Evolutionary conservation across 2,797 vertebrate species (phyloP).

Genomic region (Xyrichtys novacula): DNA sequence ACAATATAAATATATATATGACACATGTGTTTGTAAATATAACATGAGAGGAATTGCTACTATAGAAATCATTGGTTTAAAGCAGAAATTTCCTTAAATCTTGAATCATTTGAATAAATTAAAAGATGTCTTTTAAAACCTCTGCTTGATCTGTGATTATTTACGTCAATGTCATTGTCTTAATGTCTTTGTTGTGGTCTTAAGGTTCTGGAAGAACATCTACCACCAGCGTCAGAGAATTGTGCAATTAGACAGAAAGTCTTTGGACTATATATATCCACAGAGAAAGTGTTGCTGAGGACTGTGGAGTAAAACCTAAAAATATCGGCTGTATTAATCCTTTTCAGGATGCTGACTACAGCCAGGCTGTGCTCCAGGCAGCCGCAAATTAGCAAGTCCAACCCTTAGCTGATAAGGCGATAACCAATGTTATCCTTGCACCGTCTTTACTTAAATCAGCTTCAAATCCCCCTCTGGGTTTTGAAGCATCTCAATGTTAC

Average conservation of each 20-base stretch:
- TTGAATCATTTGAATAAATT: conserved; percentile 75
- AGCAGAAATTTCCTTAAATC: conserved; percentile 57
- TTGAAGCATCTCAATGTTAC: conserved; percentile 21
- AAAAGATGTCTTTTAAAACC: conserved; percentile 79
- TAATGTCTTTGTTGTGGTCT: background rate
- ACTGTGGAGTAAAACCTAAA: conserved; percentile 71
- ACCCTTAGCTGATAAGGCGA: conserved; percentile 80
- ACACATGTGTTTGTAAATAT: conserved; percentile 76
- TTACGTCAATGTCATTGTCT: conserved; percentile 17
- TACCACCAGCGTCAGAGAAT: conserved; percentile 2
- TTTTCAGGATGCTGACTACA: conserved; percentile 56
- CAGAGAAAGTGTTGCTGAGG: conserved; percentile 37
- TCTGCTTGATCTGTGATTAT: conserved; percentile 26
- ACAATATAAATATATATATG: conserved; percentile 46
- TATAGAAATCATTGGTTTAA: conserved; percentile 66
- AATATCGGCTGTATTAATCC: conserved; percentile 62
- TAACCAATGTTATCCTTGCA: conserved; percentile 74
- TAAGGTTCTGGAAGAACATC: background rate
- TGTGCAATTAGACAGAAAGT: conserved; percentile 16
- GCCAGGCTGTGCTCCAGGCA: conserved; percentile 45
- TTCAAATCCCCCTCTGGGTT: conserved; percentile 62
- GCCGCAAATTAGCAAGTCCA: conserved; percentile 65
- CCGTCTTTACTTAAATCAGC: conserved; percentile 75
- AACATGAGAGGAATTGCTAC: conserved; percentile 45
- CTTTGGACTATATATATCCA: conserved; percentile 44